Conservation (phyloP, 2,888 invertebrate genomes). For the Slavum lentiscoides region DNA sequence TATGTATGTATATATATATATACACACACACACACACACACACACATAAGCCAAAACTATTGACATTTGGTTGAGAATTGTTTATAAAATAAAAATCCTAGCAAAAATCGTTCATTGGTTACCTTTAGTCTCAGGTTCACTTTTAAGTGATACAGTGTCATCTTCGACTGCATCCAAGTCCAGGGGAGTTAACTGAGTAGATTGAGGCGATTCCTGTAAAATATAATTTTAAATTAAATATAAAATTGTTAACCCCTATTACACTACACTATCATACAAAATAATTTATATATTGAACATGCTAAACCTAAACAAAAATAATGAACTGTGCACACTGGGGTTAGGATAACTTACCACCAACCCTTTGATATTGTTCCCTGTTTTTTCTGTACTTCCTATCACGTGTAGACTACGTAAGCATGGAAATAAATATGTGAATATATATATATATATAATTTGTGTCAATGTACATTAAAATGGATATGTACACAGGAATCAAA, state of each 20-base stretch:
- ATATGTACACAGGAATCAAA: conserved; percentile 23
- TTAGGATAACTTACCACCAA: conserved; percentile 65
- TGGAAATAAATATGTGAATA: conserved; percentile 61
- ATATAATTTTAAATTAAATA: conserved; percentile 31
- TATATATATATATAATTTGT: conserved; percentile 14
- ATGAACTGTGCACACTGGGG: conserved; percentile 30
- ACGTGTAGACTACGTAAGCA: conserved; percentile 65
- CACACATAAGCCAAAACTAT: too few relatives aligned
- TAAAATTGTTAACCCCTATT: background rate
- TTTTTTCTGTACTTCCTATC: conserved; percentile 73
- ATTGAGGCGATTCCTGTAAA: conserved; percentile 59
- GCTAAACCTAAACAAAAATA: conserved; percentile 27
- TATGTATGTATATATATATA: too few relatives aligned
- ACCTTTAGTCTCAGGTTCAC: conserved; percentile 82
- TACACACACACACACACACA: too few relatives aligned
- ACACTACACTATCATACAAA: background rate
- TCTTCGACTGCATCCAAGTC: conserved; percentile 78
- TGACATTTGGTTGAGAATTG: background rate
- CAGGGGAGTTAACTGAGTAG: conserved; percentile 72
- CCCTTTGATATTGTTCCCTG: conserved; percentile 75
- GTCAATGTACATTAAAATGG: conserved; percentile 21
- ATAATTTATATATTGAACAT: conserved; percentile 18
- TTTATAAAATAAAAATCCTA: background rate
- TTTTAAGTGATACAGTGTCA: conserved; percentile 83
- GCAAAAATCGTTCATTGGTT: conserved; percentile 55